phyloP scores from a whole-genome alignment of 2,113 vertebrate genomes.

The Ariopsis seemanni region DNA sequence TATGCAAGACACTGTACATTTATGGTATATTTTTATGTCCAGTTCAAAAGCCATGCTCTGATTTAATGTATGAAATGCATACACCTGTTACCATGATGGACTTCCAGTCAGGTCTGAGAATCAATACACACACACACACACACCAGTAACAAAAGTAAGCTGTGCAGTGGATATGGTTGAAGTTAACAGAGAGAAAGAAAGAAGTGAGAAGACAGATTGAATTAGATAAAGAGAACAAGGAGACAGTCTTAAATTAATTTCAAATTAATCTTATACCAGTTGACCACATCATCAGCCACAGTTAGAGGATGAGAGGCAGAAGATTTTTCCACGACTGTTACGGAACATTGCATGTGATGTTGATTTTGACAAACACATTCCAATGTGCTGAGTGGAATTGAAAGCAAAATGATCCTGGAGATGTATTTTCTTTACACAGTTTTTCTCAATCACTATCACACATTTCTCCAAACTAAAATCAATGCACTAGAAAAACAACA shows the following conservation, averaged over 20 bases:
- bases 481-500: slow-evolving; percentile 4
- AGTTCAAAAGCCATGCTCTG: too few species aligned
- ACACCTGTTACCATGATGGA: too few species aligned
- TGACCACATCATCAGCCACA: background rate
- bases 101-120: too few species aligned
- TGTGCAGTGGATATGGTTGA: background rate
- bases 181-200: background rate
- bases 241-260: background rate
- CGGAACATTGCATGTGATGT: background rate
- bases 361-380: background rate
- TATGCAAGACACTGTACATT: too few species aligned
- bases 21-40: too few species aligned
- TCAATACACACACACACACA: too few species aligned
- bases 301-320: background rate
- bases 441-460: background rate
- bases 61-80: too few species aligned
- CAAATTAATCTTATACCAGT: background rate
- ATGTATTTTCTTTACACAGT: background rate
- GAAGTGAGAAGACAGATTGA: background rate
- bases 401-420: background rate
- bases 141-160: too few species aligned
- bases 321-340: background rate
- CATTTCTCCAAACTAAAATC: background rate
- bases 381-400: background rate
- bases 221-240: background rate